Evolutionary conservation across 2,797 vertebrate species (phyloP), one percentile per base, ranked within the genome.

Genomic region (Poecilia wingei): DNA sequence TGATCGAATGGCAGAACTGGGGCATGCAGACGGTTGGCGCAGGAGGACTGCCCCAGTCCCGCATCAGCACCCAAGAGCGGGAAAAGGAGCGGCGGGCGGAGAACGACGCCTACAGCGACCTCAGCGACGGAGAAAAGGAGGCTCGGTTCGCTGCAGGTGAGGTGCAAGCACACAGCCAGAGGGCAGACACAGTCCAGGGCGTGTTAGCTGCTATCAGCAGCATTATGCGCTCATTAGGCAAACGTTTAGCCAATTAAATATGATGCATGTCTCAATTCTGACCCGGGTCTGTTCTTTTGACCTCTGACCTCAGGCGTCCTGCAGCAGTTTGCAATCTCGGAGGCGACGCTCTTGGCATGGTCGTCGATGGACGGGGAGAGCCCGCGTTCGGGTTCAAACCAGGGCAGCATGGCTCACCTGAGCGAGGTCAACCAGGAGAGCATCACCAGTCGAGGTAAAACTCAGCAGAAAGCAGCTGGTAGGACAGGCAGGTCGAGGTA

Each of bases 1-100:
- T 99, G 98, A 98, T 99, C 1, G 98, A 99, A 82, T 99, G 98
- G 98, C 98, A 99, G 87, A 98, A 97, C 91, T 99, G 98, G 98
- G 96, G 97, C 75, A 97, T 99, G 91, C 89, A 93, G 3, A 96
- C 95, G 0, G 97, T 98, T 41, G 97, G 97, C 4, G 93, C 96
- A 0, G 97, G 97, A 10, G 96, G 96, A 20, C 84, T 94, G 7
- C 95, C 94, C 0, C 94, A 94, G 79, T 87, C 93, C 0, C 96
- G 97, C 70, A 95, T 96, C 91, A 96, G 96, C 76, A 98, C 98
- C 7, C 95, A 97, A 0, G 93, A 96, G 80, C 90, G 95, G 77
- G 96, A 96, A 84, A 95, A 95, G 16, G 96, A 96, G 83, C 92
- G 96, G 84, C 95, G 95, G 88, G 85, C 96, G 82, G 96, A 96